Base-by-base conservation (phyloP, 2,113 vertebrate species). In the Pontoporia blainvillei region DNA sequence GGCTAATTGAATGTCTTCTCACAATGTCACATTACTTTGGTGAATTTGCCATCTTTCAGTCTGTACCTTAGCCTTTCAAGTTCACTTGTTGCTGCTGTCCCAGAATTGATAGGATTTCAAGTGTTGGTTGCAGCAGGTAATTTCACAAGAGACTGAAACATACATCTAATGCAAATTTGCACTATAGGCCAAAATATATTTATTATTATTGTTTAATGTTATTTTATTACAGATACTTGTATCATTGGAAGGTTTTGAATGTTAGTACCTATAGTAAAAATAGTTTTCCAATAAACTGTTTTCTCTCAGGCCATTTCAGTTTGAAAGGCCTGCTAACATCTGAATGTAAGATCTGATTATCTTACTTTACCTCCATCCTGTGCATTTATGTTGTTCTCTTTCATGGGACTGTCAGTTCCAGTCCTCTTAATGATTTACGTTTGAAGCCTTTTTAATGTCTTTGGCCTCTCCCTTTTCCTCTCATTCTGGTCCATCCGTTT, bases 81-180 rank as follows among this genome's bases (percentile, higher is more conserved):
- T 87, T 78, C 39, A 61, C 23, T 88, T 91, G 54, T 66, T 67
- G 61, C 75, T 84, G 21, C n/a, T 91, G 18, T 79, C 20, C 57
- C 20, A 46, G n/a, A 90, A 84, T 69, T 92, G 54, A 72, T 72
- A 39, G 67, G 12, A 64, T 93, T 96, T 94, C 27, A 62, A 15
- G 75, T 52, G 29, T 75, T 95, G 46, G 5, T 41, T 84, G 41
- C 73, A 96, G 61, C 39, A 61, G 27, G n/a, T 67, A 29, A 2
- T 93, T 89, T 94, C 54, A 95, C 25, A 82, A 27, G 69, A 95
- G n/a, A 67, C 8, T 62, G 72, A 95, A 69, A 75, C 6, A 76
- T 46, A 8, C 25, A 29, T 75, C 36, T 67, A 57, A 34, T 72
- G 46, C 46, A 17, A 15, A 8, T 92, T 27, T 13, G 23, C 12